Evolutionary conservation across 2,888 invertebrate species (phyloP).

Genomic region (Rotaria macrura): DNA sequence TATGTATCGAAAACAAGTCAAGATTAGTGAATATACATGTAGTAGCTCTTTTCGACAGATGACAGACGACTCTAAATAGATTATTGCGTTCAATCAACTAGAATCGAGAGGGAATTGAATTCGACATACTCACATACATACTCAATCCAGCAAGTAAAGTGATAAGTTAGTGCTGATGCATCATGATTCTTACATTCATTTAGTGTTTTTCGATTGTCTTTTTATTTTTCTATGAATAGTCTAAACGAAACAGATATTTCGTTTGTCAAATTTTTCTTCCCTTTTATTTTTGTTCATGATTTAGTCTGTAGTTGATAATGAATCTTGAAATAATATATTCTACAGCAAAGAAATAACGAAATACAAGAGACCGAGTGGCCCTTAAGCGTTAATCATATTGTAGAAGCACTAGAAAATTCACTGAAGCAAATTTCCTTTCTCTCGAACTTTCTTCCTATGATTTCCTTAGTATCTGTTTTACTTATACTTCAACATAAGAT

Average conservation of each 20-base stretch:
- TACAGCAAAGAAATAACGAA: background rate
- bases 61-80: background rate
- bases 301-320: background rate
- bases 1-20: background rate
- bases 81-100: background rate
- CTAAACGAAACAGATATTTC: background rate
- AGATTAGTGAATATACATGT: background rate
- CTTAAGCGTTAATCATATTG: background rate
- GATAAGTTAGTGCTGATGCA: background rate
- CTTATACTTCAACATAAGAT: too few relatives aligned
- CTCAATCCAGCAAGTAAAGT: background rate
- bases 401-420: background rate
- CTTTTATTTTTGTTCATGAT: background rate
- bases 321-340: background rate
- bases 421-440: background rate
- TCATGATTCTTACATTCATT: too few relatives aligned
- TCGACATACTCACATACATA: background rate
- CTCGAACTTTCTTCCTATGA: background rate
- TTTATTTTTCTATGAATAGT: background rate
- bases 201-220: background rate
- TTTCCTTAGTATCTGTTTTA: background rate
- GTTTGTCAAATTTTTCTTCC: background rate
- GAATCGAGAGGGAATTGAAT: background rate
- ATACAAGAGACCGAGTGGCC: background rate
- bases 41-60: background rate